Evolutionary conservation across 2,113 vertebrate genomes (phyloP), one percentile per base, ranked within the genome.

Genomic region (Condylura cristata): DNA sequence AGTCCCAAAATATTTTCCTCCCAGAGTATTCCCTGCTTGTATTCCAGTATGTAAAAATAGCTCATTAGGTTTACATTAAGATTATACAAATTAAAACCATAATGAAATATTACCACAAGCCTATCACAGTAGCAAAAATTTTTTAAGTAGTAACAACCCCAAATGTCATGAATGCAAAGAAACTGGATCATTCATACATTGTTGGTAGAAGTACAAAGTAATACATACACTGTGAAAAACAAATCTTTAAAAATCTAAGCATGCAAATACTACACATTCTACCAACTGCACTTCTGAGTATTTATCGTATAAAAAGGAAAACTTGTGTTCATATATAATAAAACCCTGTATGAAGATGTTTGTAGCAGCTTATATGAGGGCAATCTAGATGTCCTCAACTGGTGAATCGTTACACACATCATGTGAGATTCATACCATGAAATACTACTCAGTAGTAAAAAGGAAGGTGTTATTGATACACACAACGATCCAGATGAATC

Each of bases 221-320:
- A 28, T 32, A 53, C 0, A 41, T 6, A 17, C 12, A 2, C 24
- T 89, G 18, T 10, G 22, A 66, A 76, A 90, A 72, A 37, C 63
- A 65, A 65, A 65, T 84, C 60, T 94, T 71, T 41, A 30, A 53
- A 86, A 68, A 56, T 72, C 34, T 72, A 93, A 76, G 56, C 10
- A 48, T 58, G 10, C 26, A 81, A 74, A 68, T 88, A 37, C 53
- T 44, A 18, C 60, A 37, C 10, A 53, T 6, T 53, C 72, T 82
- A 71, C n/a, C 80, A 84, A 10, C 10, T 56, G 34, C 7, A 48
- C 13, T 46, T 34, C 18, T 85, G 30, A 61, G 17, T 41, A 58
- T 84, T 82, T 68, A 81, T 82, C 17, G 26, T 46, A 91, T 51
- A 56, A 82, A 96, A 91, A 82, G 12, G 8, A 90, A 83, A 90